These are phyloP conservation scores for Syritta pipiens DNA, from an alignment of 2,888 invertebrate genomes.

Conservation along the genomic window DNA sequence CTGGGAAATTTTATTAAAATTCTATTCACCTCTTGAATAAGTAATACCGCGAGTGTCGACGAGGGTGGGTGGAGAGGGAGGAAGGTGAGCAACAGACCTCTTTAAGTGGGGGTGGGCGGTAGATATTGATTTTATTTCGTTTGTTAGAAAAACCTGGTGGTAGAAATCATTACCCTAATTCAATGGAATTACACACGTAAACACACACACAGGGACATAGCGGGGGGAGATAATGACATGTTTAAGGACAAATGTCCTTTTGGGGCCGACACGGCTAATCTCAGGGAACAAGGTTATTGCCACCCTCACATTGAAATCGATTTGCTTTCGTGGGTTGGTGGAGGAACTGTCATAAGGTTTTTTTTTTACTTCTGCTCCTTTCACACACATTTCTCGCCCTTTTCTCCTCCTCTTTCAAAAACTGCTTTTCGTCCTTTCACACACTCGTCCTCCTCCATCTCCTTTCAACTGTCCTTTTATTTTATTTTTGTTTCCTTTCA, in stretches of 20 bases:
- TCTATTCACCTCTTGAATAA: slow-evolving; percentile 7
- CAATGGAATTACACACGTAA: slow-evolving; percentile 38
- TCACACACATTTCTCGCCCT: slow-evolving; percentile 1
- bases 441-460: no score
- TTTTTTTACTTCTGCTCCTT: neutral
- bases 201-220: slow-evolving; percentile 7
- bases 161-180: slow-evolving; percentile 31
- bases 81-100: neutral
- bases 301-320: neutral
- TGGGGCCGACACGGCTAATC: slow-evolving; percentile 33
- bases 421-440: neutral
- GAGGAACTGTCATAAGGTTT: neutral
- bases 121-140: slow-evolving; percentile 48
- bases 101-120: neutral
- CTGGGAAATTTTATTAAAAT: slow-evolving; percentile 54
- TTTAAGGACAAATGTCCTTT: slow-evolving; percentile 7
- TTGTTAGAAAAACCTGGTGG: neutral
- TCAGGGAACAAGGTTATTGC: neutral
- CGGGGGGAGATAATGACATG: slow-evolving; percentile 32
- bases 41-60: no score
- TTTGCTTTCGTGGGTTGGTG: neutral
- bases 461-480: no score
- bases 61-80: neutral
- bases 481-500: no score
- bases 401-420: neutral